Evolutionary conservation across 2,113 vertebrate genomes (phyloP), one percentile per base, ranked within the genome.

Genomic region (Pelmatolapia mariae): DNA sequence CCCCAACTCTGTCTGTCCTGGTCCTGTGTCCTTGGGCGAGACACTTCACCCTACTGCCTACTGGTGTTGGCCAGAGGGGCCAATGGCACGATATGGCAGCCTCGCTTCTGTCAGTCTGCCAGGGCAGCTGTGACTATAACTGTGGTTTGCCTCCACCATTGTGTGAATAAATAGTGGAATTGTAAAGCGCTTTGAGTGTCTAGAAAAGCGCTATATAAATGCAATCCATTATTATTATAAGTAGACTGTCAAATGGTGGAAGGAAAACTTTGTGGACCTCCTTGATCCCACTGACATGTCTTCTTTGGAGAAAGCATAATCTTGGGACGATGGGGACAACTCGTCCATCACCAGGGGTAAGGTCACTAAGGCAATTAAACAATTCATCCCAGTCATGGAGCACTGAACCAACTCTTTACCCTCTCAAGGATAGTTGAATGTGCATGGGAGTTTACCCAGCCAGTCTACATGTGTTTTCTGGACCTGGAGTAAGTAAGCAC

Each of bases 151-250:
- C 53, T 54, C n/a, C 10, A 24, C 3, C 53, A 54, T 3, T 54
- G 10, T 12, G 53, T 54, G 53, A 54, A 7, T 54, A 54, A 12
- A 22, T 22, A 54, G 2, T 54, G 52, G 10, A 54, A 12, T 12
- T 54, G 53, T 3, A 54, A 54, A 54, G 10, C 0, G 0, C 52
- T 54, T 54, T 54, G 53, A 54, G n/a, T 54, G n/a, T 54, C 53
- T 54, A 54, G 2, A 54, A 54, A 54, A 54, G 53, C 12, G 53
- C 0, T 5, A 50, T 50, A 54, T 54, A 54, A 54, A 54, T 54
- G 53, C 3, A 54, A 24, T 54, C 52, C 52, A 54, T 54, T 11
- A 22, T 53, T 22, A 22, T 53, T 53, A 53, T 53, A 53, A 53
- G 52, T 53, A 22, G 52, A 53, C 6, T 56, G 11, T 24, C 4